These are phyloP conservation scores for Gallinago jamesoni DNA, from an alignment of 2,113 vertebrate species.

Conservation along the genomic window DNA sequence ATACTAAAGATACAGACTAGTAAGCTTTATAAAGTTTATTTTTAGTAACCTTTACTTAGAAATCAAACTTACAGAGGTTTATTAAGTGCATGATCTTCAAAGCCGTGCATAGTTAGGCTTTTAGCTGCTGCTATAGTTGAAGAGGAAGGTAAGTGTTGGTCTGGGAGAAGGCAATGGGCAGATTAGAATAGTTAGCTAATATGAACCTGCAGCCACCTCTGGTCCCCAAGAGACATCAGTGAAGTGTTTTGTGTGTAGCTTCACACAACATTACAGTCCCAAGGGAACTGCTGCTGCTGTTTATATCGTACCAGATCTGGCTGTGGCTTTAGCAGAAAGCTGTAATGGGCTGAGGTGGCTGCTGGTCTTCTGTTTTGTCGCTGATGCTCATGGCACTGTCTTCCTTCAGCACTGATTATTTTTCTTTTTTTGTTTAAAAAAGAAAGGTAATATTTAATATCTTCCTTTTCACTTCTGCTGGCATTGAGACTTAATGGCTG, in stretches of 20 bases:
- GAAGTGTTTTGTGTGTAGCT: slow-evolving; percentile 5
- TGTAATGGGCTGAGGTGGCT: neutral
- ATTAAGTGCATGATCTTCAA: neutral
- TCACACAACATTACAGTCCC: neutral
- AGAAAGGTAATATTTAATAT: neutral
- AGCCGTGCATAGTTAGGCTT: neutral
- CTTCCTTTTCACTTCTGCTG: neutral
- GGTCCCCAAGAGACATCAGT: neutral
- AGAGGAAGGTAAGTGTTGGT: slow-evolving; percentile 5
- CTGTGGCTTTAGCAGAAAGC: slow-evolving; percentile 32
- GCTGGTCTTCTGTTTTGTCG: neutral
- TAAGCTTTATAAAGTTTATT: neutral
- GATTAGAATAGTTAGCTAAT: neutral
- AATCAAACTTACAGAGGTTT: neutral
- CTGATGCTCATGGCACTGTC: neutral
- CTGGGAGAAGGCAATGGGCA: neutral
- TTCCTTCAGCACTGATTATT: neutral
- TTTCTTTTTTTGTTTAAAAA: neutral
- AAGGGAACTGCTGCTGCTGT: slow-evolving; percentile 1
- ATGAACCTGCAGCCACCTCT: neutral
- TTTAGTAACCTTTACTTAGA: neutral
- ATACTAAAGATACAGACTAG: neutral
- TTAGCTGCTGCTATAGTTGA: neutral
- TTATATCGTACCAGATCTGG: neutral
- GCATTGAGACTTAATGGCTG: slow-evolving; percentile 21